Percentiles rank a stretch among this genome's conserved stretches.
Evolutionary conservation across 2,888 invertebrate species (phyloP).

Genomic region (Lasius platythorax): DNA sequence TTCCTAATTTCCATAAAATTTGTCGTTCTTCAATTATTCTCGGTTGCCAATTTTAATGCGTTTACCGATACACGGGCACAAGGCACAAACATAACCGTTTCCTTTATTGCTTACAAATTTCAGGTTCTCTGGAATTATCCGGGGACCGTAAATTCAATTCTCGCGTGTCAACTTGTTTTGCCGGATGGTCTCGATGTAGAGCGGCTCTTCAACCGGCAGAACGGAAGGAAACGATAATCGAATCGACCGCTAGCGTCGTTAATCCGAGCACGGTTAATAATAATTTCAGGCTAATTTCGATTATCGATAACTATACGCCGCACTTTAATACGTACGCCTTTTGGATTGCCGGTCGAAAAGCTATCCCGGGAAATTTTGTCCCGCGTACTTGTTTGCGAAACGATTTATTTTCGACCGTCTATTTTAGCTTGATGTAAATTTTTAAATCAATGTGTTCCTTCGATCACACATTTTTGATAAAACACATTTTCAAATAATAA

Average conservation of each 20-base stretch:
- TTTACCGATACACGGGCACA: neutral
- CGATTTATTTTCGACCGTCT: neutral
- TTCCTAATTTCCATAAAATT: neutral
- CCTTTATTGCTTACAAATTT: constrained; percentile 35
- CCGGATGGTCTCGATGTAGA: constrained; percentile 38
- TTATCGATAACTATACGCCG: constrained; percentile 67
- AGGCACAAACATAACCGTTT: constrained; percentile 1
- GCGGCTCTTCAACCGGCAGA: constrained; percentile 45
- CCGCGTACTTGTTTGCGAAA: neutral
- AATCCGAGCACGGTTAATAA: constrained; percentile 66
- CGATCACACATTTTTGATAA: neutral
- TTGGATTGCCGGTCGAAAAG: constrained; percentile 56
- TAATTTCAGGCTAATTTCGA: constrained; percentile 72
- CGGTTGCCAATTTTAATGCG: neutral
- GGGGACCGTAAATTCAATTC: constrained; percentile 21
- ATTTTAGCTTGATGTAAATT: neutral
- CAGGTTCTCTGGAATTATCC: constrained; percentile 26
- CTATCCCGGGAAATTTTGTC: neutral
- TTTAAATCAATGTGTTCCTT: neutral
- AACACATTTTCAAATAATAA: neutral
- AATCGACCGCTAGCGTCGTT: constrained; percentile 60
- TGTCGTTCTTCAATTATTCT: neutral
- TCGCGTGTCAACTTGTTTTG: constrained; percentile 40
- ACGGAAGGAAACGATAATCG: constrained; percentile 73
- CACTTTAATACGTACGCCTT: constrained; percentile 59